Conservation (phyloP, 2,113 vertebrate species). For the Monopterus albus region DNA sequence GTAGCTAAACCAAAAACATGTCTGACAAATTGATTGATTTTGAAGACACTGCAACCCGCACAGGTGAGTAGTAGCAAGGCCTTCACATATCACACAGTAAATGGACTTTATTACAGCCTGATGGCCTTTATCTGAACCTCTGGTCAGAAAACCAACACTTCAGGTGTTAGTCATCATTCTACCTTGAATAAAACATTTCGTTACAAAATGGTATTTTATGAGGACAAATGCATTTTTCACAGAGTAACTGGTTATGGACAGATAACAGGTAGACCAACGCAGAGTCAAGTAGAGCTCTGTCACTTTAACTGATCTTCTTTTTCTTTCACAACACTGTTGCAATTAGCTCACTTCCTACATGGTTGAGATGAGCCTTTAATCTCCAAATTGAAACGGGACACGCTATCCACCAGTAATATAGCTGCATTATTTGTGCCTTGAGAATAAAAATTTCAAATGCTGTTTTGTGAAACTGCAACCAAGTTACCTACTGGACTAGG, state of each 20-base stretch:
- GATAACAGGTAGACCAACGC: background rate
- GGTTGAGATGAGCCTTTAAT: constrained; percentile 42
- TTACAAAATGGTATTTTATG: too few relatives aligned
- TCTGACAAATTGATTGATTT: constrained; percentile 82
- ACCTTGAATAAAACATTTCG: background rate
- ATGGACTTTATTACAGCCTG: background rate
- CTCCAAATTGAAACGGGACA: constrained; percentile 14
- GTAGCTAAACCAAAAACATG: constrained; percentile 61
- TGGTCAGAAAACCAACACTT: background rate
- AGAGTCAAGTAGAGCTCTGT: constrained; percentile 1
- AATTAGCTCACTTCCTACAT: constrained; percentile 34
- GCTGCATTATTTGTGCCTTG: too few relatives aligned
- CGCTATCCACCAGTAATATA: background rate
- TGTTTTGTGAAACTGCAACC: too few relatives aligned
- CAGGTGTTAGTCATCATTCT: background rate
- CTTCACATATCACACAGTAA: background rate
- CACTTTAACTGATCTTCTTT: constrained; percentile 59
- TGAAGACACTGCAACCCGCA: constrained; percentile 88
- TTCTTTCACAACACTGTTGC: constrained; percentile 45
- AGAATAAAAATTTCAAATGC: too few relatives aligned
- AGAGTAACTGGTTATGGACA: background rate
- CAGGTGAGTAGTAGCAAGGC: constrained; percentile 82
- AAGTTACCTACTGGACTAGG: background rate
- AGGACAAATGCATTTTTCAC: background rate
- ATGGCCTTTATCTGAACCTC: background rate